phyloP scores from a whole-genome alignment of 2,113 vertebrate species.

The Lethenteron reissneri region DNA sequence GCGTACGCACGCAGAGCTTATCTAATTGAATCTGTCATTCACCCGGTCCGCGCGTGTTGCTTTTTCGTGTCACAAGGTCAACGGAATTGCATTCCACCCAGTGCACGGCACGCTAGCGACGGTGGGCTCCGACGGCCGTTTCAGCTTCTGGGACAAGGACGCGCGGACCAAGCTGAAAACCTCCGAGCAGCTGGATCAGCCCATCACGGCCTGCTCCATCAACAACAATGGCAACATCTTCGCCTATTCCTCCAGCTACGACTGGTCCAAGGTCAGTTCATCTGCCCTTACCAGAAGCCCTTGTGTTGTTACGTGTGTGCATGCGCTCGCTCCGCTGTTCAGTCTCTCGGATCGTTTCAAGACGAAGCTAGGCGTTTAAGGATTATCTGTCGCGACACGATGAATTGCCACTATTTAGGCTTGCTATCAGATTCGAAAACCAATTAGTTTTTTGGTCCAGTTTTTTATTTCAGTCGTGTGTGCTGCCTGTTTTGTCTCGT shows the following conservation, averaged over 20 bases:
- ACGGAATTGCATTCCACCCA: conserved; percentile 88
- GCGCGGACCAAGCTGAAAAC: conserved; percentile 95
- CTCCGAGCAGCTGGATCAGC: conserved; percentile 81
- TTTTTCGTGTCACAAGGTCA: conserved; percentile 33
- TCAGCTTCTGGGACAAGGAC: conserved; percentile 99
- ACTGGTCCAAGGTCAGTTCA: conserved; percentile 79
- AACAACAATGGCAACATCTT: conserved; percentile 96
- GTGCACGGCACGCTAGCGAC: conserved; percentile 84
- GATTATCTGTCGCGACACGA: background rate
- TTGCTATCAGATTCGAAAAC: background rate
- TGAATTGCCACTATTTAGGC: background rate
- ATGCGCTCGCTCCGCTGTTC: background rate
- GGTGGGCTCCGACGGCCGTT: conserved; percentile 81
- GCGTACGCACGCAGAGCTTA: too few relatives aligned
- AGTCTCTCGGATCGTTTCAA: background rate
- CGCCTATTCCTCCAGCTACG: conserved; percentile 85
- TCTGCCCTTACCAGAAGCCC: background rate
- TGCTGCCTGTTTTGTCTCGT: too few relatives aligned
- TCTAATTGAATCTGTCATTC: too few relatives aligned
- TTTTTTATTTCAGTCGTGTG: too few relatives aligned
- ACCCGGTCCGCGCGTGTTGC: too few relatives aligned
- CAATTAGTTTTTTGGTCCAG: background rate
- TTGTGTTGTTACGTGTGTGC: background rate
- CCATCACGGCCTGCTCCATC: conserved; percentile 83
- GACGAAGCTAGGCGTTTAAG: background rate